A percentile compares a stretch with the other conserved stretches of the same genome.
phyloP scores from a whole-genome alignment of 92 coral and sea anemone genomes.

The Diadumene lineata region DNA sequence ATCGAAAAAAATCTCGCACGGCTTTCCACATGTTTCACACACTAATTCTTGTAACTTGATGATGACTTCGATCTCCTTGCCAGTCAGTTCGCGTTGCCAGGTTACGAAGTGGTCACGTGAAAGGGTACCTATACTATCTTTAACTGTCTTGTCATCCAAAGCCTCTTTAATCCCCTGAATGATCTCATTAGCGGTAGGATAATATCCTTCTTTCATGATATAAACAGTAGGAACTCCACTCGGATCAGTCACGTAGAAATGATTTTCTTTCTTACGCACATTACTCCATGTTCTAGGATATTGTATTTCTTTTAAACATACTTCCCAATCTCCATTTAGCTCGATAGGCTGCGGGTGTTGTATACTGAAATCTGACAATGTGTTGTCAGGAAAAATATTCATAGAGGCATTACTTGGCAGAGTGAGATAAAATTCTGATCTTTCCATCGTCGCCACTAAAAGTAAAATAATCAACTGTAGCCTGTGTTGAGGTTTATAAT shows the following conservation, averaged over 20 bases:
- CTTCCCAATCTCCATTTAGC: slow-evolving; percentile 50
- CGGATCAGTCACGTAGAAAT: slow-evolving; percentile 10
- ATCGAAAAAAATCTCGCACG: too few relatives aligned
- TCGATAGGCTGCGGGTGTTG: slow-evolving; percentile 34
- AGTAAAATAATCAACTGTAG: neutral
- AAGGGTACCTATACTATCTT: neutral
- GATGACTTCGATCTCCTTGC: too few relatives aligned
- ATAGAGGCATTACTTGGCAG: slow-evolving; percentile 49
- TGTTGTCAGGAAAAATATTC: slow-evolving; percentile 41
- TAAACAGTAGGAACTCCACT: slow-evolving; percentile 12
- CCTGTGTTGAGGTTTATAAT: neutral
- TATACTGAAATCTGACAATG: slow-evolving; percentile 37
- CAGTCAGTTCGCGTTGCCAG: too few relatives aligned
- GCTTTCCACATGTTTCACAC: too few relatives aligned
- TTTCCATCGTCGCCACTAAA: neutral
- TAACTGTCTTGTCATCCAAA: slow-evolving; percentile 1
- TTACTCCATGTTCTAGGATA: slow-evolving; percentile 52
- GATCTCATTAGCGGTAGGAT: slow-evolving; percentile 20
- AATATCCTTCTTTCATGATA: slow-evolving; percentile 26
- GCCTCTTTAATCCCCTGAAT: slow-evolving; percentile 22
- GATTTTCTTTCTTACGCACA: slow-evolving; percentile 34
- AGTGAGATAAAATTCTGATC: slow-evolving; percentile 38
- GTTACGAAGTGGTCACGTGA: too few relatives aligned
- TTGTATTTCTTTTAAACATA: slow-evolving; percentile 32
- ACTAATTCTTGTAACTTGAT: too few relatives aligned